These are phyloP conservation scores for Zaprionus ornatus DNA, from an alignment of 1,140 invertebrate genomes.

Conservation along the genomic window DNA sequence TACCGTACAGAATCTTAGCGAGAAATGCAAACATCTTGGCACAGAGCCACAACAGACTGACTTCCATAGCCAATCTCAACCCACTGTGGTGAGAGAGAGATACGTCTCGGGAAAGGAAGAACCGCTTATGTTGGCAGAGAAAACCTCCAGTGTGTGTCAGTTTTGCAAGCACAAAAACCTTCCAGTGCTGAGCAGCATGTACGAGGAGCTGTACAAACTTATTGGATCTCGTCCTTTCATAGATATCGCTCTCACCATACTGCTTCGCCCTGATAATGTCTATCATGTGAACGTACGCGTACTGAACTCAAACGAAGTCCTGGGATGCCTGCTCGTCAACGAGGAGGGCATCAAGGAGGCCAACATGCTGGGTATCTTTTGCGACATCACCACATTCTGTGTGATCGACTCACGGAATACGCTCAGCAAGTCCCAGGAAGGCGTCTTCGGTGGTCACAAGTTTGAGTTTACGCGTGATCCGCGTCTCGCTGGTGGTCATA, in stretches of 20 bases:
- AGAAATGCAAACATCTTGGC: constrained; percentile 12
- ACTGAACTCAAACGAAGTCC: constrained; percentile 9
- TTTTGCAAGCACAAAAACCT: constrained; percentile 42
- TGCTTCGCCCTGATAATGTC: constrained; percentile 63
- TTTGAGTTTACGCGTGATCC: constrained; percentile 50
- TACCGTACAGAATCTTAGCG: neutral
- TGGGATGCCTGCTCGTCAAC: constrained; percentile 64
- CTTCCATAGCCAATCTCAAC: too few relatives aligned
- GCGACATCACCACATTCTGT: constrained; percentile 67
- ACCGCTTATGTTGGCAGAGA: neutral
- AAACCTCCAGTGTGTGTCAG: constrained; percentile 43
- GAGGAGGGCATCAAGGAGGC: constrained; percentile 60
- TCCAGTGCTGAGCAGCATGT: constrained; percentile 27
- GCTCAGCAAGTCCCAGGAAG: constrained; percentile 18
- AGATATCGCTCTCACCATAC: constrained; percentile 51
- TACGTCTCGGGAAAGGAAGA: neutral
- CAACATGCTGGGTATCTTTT: constrained; percentile 43
- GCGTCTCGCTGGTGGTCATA: constrained; percentile 36
- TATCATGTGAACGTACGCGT: constrained; percentile 67
- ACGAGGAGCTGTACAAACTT: constrained; percentile 13
- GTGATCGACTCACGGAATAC: constrained; percentile 65
- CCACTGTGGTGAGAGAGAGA: neutral
- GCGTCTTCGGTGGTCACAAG: constrained; percentile 38
- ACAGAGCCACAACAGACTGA: neutral
- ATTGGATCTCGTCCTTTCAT: constrained; percentile 27